Evolutionary conservation across 2,888 invertebrate genomes (phyloP).

Genomic region (Gymnosoma rotundatum): DNA sequence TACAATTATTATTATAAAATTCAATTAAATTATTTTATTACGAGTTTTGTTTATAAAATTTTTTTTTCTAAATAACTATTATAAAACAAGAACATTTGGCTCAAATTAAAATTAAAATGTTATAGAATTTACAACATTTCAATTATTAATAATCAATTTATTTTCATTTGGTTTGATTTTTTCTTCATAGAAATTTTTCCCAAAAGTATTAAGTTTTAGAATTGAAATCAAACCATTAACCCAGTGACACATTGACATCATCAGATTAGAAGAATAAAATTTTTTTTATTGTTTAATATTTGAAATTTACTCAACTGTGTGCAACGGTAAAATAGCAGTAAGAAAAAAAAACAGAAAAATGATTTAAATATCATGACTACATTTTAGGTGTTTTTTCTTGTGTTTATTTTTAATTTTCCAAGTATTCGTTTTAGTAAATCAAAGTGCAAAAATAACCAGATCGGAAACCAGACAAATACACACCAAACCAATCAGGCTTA

Average conservation of each 20-base stretch:
- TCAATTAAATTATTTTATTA: no score
- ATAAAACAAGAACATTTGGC: background rate
- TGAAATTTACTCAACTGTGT: conserved; percentile 7
- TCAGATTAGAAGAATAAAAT: conserved; percentile 62
- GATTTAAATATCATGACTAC: conserved; percentile 56
- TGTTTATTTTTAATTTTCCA: conserved; percentile 1
- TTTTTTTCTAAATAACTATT: background rate
- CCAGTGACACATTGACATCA: conserved; percentile 72
- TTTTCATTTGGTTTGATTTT: conserved; percentile 37
- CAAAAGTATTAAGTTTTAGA: conserved; percentile 56
- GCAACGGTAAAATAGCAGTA: conserved; percentile 16
- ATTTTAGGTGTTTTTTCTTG: conserved; percentile 23
- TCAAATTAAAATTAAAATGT: background rate
- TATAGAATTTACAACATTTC: conserved; percentile 20
- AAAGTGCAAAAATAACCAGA: conserved; percentile 61
- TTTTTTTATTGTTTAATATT: conserved; percentile 32
- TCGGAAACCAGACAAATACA: conserved; percentile 66
- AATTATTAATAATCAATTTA: conserved; percentile 55
- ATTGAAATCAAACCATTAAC: conserved; percentile 68
- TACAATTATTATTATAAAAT: no score
- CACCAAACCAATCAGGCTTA: conserved; percentile 61
- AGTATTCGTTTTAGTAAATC: conserved; percentile 36
- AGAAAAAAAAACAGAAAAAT: conserved; percentile 51
- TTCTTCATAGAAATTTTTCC: background rate
- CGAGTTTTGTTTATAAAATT: no score